Base-by-base conservation (phyloP, 92 coral and sea anemone genomes). In the Epizoanthus ramosus region DNA sequence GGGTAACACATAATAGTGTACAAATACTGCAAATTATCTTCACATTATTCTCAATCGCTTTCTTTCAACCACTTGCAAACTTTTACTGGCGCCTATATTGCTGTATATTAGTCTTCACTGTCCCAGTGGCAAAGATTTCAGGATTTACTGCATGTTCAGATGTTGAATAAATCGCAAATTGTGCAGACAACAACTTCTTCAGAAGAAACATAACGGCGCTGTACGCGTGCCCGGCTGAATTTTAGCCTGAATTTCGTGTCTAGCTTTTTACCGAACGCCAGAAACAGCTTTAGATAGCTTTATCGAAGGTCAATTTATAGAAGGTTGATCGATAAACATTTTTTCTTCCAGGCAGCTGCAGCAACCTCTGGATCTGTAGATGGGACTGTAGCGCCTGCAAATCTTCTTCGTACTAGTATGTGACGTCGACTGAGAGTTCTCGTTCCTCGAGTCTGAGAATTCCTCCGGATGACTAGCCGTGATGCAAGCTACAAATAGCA, bases 161-260 rank as follows among this genome's bases (percentile, higher is more conserved):
- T n/a, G n/a, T 69, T 69, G 74, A 69, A 69, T 69, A 41, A 69
- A 69, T 69, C 56, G 57, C 74, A 69, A 41, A 69, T 19, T 41
- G 33, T n/a, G 24, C 71, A 66, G 71, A 66, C 71, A 41, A n/a
- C n/a, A n/a, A n/a, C n/a, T n/a, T n/a, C n/a, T n/a, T n/a, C n/a
- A n/a, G n/a, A n/a, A 69, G 15, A 39, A 69, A 69, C 9, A 16
- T 69, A 31, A 28, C 57, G 74, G 74, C 31, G 25, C 74, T 4
- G 3, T 69, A 18, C 28, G 39, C 57, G 74, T 41, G 74, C 53
- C 53, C 39, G 14, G 6, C n/a, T n/a, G 31, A 69, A 69, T 69
- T 21, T 69, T 69, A 69, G 57, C 74, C 74, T n/a, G 74, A 69
- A 69, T 8, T 69, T 69, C 24, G 74, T 69, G 74, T 69, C 74